Percentiles rank a stretch among this genome's conserved stretches.
phyloP scores from a whole-genome alignment of 2,113 vertebrate species.

The Catharus fuscescens region DNA sequence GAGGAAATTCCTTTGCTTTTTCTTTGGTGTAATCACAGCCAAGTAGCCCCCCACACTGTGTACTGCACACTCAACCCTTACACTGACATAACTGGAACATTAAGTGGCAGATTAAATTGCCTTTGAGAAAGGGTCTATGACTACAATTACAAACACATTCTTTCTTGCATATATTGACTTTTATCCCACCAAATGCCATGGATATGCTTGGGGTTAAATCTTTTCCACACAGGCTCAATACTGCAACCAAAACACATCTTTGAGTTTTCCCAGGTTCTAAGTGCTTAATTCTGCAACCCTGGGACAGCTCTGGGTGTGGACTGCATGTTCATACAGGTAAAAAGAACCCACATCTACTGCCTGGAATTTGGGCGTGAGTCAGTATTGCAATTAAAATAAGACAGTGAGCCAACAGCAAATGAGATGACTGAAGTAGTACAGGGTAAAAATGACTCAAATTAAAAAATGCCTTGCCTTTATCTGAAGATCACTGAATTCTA shows the following conservation, averaged over 20 bases:
- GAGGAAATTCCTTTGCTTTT: not conserved
- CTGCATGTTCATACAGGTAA: not conserved
- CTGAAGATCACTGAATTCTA: not conserved
- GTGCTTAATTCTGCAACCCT: not conserved
- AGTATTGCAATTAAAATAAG: not conserved
- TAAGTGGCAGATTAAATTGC: not conserved
- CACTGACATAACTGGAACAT: not conserved
- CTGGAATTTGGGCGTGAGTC: not conserved
- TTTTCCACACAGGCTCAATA: not conserved
- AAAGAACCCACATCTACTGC: not conserved
- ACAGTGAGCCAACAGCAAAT: not conserved
- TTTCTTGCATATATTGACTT: not conserved
- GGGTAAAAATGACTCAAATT: not conserved
- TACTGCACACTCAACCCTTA: not conserved
- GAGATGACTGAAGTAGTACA: not conserved
- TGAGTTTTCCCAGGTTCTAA: not conserved
- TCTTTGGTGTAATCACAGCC: not conserved
- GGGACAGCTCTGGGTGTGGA: not conserved
- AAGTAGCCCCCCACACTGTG: not conserved
- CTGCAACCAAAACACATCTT: not conserved
- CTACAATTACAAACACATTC: not conserved
- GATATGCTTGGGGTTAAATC: not conserved
- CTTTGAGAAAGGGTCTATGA: not conserved
- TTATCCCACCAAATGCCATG: not conserved
- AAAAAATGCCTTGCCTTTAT: not conserved